A percentile compares a stretch with the other conserved stretches of the same genome.
Conservation (phyloP, 2,797 vertebrate species). For the Poeciliopsis gracilis region DNA sequence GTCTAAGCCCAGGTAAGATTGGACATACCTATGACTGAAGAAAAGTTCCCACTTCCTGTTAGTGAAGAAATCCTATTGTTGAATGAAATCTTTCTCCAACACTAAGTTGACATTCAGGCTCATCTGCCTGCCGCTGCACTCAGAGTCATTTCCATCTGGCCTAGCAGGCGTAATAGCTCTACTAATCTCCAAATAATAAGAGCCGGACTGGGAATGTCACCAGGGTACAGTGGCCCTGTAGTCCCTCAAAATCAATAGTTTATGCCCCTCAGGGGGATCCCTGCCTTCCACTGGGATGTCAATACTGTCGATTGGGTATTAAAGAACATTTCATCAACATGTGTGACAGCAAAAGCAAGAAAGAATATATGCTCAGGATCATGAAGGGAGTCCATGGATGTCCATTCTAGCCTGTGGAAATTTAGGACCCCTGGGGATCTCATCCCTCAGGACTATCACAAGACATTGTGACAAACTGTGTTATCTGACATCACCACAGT, state of each 20-base stretch:
- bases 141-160: slow-evolving; percentile 69
- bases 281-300: slow-evolving; percentile 74
- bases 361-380: slow-evolving; percentile 55
- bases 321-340: slow-evolving; percentile 82
- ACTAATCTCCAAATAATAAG: slow-evolving; percentile 83
- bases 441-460: slow-evolving; percentile 73
- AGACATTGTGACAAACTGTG: slow-evolving; percentile 72
- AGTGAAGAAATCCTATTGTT: slow-evolving; percentile 13
- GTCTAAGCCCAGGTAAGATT: neutral
- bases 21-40: neutral
- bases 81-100: slow-evolving; percentile 35
- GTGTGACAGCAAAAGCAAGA: slow-evolving; percentile 63
- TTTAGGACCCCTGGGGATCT: slow-evolving; percentile 68
- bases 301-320: slow-evolving; percentile 85
- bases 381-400: slow-evolving; percentile 48
- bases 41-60: neutral
- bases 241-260: slow-evolving; percentile 78
- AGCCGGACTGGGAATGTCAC: slow-evolving; percentile 73
- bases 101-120: slow-evolving; percentile 41
- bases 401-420: slow-evolving; percentile 65
- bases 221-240: slow-evolving; percentile 60
- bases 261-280: slow-evolving; percentile 55
- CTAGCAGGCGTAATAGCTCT: slow-evolving; percentile 76
- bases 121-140: slow-evolving; percentile 47
- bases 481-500: slow-evolving; percentile 27